A percentile compares a stretch with the other conserved stretches of the same genome.
phyloP scores from a whole-genome alignment of 2,797 vertebrate genomes.

The Bothrops alternatus region DNA sequence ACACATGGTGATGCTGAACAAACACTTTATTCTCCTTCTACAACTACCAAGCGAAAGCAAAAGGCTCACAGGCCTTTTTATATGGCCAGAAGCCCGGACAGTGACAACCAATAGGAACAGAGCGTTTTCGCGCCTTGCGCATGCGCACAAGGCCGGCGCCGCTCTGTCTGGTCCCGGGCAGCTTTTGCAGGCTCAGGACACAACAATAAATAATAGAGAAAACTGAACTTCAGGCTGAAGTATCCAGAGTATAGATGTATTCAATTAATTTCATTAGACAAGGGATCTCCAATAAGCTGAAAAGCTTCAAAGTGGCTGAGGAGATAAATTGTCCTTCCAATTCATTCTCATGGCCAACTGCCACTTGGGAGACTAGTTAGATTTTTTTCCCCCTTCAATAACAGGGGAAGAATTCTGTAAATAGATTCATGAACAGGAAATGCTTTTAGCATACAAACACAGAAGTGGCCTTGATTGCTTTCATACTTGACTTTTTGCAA shows the following conservation, averaged over 20 bases:
- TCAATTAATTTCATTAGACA: conserved; percentile 63
- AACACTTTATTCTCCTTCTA: too few relatives aligned
- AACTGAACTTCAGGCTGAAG: conserved; percentile 50
- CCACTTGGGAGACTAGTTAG: conserved; percentile 40
- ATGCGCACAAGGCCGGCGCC: too few relatives aligned
- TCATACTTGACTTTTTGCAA: conserved; percentile 35
- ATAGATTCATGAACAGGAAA: conserved; percentile 43
- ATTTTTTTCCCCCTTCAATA: neutral
- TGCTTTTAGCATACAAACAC: conserved; percentile 51
- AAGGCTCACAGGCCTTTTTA: too few relatives aligned
- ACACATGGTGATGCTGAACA: too few relatives aligned
- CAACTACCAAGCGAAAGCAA: too few relatives aligned
- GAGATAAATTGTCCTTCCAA: conserved; percentile 63
- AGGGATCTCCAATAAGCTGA: conserved; percentile 49
- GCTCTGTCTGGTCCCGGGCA: too few relatives aligned
- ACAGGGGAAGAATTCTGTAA: conserved; percentile 40
- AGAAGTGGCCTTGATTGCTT: conserved; percentile 39
- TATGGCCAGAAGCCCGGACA: too few relatives aligned
- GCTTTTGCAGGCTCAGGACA: too few relatives aligned
- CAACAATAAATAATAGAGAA: conserved; percentile 15
- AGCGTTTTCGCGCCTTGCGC: too few relatives aligned
- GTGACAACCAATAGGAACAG: too few relatives aligned
- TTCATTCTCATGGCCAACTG: conserved; percentile 49
- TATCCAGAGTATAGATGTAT: conserved; percentile 40
- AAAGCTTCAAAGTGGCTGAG: conserved; percentile 52